phyloP scores from a whole-genome alignment of 2,888 invertebrate species.

The Acanthosepion pharaonis region DNA sequence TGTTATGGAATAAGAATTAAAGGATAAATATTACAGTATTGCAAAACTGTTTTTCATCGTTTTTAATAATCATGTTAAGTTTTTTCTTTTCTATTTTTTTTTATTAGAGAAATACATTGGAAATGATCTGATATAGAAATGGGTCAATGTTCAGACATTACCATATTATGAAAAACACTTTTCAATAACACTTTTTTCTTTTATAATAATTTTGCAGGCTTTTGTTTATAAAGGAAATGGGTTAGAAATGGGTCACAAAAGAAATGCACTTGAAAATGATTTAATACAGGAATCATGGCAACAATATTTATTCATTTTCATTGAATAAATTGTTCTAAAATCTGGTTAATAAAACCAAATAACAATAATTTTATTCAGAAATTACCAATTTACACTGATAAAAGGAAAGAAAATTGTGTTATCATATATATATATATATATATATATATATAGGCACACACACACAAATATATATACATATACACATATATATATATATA shows the following conservation, averaged over 20 bases:
- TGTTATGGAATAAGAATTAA: not conserved
- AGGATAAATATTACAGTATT: not conserved
- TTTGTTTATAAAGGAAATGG: not conserved
- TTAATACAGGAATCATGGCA: not conserved
- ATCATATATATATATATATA: too few species aligned
- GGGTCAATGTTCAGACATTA: not conserved
- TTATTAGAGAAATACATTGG: not conserved
- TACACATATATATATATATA: too few species aligned
- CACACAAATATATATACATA: too few species aligned
- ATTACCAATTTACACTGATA: too few species aligned
- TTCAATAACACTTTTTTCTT: not conserved
- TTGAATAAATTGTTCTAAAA: too few species aligned
- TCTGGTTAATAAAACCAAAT: too few species aligned
- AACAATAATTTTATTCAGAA: too few species aligned
- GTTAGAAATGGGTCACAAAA: not conserved
- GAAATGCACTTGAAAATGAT: not conserved
- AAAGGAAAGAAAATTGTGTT: too few species aligned
- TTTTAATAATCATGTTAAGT: not conserved
- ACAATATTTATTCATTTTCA: not conserved
- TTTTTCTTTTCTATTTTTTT: not conserved
- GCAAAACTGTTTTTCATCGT: not conserved
- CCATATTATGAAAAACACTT: conserved; percentile 16
- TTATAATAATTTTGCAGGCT: not conserved
- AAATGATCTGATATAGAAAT: conserved; percentile 25
- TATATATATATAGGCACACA: too few species aligned